Base-by-base conservation (phyloP, 2,113 vertebrate species). In the Urocynchramus pylzowi region DNA sequence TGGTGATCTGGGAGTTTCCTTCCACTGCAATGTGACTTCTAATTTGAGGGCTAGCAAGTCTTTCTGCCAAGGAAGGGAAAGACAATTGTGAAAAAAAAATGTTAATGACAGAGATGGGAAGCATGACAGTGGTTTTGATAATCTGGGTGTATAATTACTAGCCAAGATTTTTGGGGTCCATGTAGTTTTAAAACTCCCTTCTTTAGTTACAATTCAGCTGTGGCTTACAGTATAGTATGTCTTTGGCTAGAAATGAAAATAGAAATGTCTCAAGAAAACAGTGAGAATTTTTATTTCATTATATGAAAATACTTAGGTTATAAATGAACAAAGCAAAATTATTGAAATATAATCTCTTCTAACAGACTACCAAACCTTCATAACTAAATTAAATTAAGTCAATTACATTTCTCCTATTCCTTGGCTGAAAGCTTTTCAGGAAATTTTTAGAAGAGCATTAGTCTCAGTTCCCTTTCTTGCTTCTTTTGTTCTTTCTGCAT, bases 181-280 rank as follows among this genome's bases (percentile, higher is more conserved):
- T 44, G 11, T 63, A 87, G 15, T 52, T 84, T 89, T 78, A 90
- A 75, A 89, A 47, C 16, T 87, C 21, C 5, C 4, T 87, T 44
- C 35, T 81, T 86, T 45, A 80, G 54, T 39, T 80, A 53, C 18
- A 70, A 23, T 86, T 88, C 12, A 23, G 35, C 52, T 89, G 50
- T 86, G 80, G 19, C 13, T 90, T 86, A 63, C 1, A 3, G 35
- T 33, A 81, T 69, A 69, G 49, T 56, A 67, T 75, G 88, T 81
- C 59, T 89, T 95, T 75, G 44, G 15, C 27, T 78, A 87, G 60
- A 91, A 95, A 75, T 60, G 7, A 89, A 92, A 87, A 87, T 13
- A 84, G 19, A 92, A 92, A 89, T 41, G 24, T 71, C 31, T 89
- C 35, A 78, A 92, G 42, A 90, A 95, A 95, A 78, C 39, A 89